Evolutionary conservation across 1,140 invertebrate genomes (phyloP), one percentile per base, ranked within the genome.

Genomic region (Polyergus mexicanus): DNA sequence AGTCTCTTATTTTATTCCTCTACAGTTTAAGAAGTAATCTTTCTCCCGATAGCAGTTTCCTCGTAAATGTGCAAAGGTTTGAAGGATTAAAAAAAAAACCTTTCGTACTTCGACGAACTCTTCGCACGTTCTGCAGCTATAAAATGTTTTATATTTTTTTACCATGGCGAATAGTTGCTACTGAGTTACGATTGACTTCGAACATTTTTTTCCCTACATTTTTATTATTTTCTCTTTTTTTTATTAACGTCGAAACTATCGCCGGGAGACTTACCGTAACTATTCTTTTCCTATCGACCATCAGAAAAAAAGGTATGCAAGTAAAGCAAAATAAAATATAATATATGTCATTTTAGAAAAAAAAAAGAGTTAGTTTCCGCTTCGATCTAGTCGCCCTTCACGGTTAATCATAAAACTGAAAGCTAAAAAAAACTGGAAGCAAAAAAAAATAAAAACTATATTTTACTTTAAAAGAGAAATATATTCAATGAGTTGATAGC

Each of bases 1-100:
- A 89, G 90, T 89, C 88, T 32, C 3, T 32, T 32, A 88, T 85
- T 87, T 91, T 86, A 63, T 86, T 85, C 77, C 35, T 51, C 19
- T 63, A 11, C 35, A 68, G 58, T 84, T 68, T 85, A 54, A 19
- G 32, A 47, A 41, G 16, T 60, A 80, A 77, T 35, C 65, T 85
- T 63, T 72, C 54, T n/a, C 5, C 44, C 11, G 11, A 38, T 22
- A 56, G 28, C 19, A 2, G 2, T 19, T 1, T 28, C 2, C 25
- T 88, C 63, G 66, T 86, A 89, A 86, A 89, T 38, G 35, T 69
- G 76, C 86, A 76, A 90, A 88, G 68, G 32, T 32, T 63, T 28
- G n/a, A 63, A 47, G 19, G 25, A 63, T 35, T 35, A 44, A 10
- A 47, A 65, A 63, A 63, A 32, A 4, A 44, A 25, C 13, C 16